Evolutionary conservation across 2,113 vertebrate species (phyloP), one percentile per base, ranked within the genome.

Genomic region (Triplophysa tibetana): DNA sequence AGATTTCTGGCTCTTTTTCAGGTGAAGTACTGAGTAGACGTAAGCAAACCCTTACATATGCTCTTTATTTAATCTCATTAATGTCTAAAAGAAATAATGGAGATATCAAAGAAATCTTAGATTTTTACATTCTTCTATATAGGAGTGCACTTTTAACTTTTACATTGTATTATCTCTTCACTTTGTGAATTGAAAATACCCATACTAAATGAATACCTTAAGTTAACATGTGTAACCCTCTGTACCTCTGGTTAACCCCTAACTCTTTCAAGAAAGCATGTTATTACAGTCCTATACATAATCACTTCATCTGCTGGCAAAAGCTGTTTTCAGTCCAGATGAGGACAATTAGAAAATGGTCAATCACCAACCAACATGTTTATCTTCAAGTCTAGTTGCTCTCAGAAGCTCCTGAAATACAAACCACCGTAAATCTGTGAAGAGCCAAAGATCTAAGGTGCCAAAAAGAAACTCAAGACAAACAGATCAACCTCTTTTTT

Each of bases 321-420:
- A 19, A 14, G 9, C 23, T 19, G 5, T 9, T n/a, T n/a, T n/a
- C 23, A 43, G 61, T 26, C 62, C 13, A 11, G 1, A 23, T 58
- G 56, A 21, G 67, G 12, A 61, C 62, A 19, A 68, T 63, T 38
- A 26, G 62, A 52, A 24, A 73, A 61, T 74, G 19, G 75, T 78
- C 23, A 69, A 70, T 84, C 69, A 56, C 63, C 29, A 68, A 62
- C 17, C 29, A 24, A 50, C 2, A 16, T 64, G 54, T 23, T 84
- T 78, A 74, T 60, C 48, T 62, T 70, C 38, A 1, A 11, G 52
- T 38, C 6, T 24, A 61, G 29, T 21, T 74, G 58, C 13, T 48
- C 41, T 33, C 41, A 1, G 24, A 43, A 79, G 72, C 78, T 78
- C 52, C 62, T 84, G 82, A 78, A 78, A 84, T 73, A 48, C 82